phyloP scores from a whole-genome alignment of 2,113 vertebrate genomes.

The Nothoprocta pentlandii region DNA sequence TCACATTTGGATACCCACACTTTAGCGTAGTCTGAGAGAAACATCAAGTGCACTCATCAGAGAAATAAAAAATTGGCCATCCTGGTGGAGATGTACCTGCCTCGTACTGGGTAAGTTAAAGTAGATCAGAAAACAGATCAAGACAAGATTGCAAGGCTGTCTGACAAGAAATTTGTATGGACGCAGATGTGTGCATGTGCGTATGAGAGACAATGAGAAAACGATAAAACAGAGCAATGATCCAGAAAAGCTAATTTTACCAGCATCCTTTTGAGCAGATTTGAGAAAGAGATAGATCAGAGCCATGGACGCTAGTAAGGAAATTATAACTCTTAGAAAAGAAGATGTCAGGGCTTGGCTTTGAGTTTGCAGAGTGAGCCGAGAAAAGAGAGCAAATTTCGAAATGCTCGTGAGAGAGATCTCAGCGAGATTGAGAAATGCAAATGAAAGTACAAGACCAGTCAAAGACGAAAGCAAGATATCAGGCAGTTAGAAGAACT shows the following conservation, averaged over 20 bases:
- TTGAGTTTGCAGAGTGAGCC: not conserved
- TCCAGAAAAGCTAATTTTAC: not conserved
- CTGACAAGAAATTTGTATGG: not conserved
- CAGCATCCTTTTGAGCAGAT: not conserved
- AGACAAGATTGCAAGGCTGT: not conserved
- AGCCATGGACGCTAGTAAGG: not conserved
- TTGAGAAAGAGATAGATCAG: not conserved
- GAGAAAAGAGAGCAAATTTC: not conserved
- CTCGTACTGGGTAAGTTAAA: not conserved
- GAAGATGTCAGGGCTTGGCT: not conserved
- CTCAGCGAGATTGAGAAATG: not conserved
- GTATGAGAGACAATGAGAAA: not conserved
- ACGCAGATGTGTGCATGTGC: not conserved
- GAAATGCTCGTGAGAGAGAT: not conserved
- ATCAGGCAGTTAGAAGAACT: not conserved
- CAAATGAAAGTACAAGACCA: not conserved
- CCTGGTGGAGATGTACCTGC: not conserved
- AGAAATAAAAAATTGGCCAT: not conserved
- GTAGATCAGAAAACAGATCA: not conserved
- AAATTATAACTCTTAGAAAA: not conserved
- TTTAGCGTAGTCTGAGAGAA: not conserved
- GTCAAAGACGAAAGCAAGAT: not conserved
- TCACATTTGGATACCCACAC: fast-evolving
- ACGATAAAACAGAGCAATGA: not conserved
- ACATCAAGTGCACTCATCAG: not conserved